phyloP scores from a whole-genome alignment of 2,113 vertebrate species.

The Phoenicopterus ruber region DNA sequence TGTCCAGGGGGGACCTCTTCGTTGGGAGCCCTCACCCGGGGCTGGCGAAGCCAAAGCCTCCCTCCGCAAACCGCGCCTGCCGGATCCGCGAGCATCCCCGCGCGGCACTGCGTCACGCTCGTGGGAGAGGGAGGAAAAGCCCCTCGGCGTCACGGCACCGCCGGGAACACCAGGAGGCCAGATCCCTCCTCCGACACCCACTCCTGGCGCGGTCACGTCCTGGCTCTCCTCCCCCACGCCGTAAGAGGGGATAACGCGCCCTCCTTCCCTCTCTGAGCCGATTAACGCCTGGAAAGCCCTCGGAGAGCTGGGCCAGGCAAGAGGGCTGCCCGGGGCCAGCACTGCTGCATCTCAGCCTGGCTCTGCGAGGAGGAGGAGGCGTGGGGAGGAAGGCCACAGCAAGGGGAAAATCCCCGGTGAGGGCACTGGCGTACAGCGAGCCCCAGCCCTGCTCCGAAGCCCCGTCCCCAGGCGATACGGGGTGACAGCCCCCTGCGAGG shows the following conservation, averaged over 20 bases:
- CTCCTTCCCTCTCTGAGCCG: slow-evolving; percentile 57
- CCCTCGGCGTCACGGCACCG: not conserved
- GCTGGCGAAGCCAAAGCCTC: not conserved
- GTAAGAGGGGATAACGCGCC: slow-evolving; percentile 31
- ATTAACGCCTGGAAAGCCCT: slow-evolving; percentile 59
- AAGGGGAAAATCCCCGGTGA: not conserved
- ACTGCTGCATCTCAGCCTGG: not conserved
- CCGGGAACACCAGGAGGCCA: slow-evolving; percentile 9
- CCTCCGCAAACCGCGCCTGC: not conserved
- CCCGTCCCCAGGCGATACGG: fast-evolving
- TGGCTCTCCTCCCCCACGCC: slow-evolving; percentile 34
- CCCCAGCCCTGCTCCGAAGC: not conserved
- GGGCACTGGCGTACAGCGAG: fast-evolving
- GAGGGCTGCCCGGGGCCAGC: not conserved
- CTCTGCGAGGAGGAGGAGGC: not conserved
- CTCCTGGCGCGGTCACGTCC: not conserved
- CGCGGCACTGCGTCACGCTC: not conserved
- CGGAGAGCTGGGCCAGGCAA: not conserved
- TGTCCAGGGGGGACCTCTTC: not conserved
- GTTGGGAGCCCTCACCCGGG: fast-evolving
- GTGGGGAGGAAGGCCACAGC: not conserved
- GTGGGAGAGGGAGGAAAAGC: slow-evolving; percentile 50
- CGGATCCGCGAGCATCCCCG: not conserved
- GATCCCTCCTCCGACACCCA: slow-evolving; percentile 49
- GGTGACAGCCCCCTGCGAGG: not conserved